Conservation (phyloP, 2,888 invertebrate genomes). For the Drosophila melanosoma region DNA sequence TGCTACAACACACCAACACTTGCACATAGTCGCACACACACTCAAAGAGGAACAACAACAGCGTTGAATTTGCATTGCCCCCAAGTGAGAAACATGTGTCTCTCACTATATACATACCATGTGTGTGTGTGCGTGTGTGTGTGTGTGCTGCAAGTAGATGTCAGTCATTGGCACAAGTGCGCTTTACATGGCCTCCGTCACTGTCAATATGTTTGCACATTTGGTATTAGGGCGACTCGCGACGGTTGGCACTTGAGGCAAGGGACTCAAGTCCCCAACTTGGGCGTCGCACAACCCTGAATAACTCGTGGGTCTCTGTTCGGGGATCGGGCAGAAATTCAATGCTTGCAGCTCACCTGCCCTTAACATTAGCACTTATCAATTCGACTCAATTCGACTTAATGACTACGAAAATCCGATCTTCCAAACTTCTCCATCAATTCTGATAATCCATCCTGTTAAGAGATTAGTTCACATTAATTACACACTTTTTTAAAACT, state of each 20-base stretch:
- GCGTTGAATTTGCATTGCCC: slow-evolving; percentile 70
- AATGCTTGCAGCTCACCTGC: background rate
- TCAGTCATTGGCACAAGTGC: slow-evolving; percentile 79
- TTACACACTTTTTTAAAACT: no score
- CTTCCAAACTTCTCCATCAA: background rate
- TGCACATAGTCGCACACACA: background rate
- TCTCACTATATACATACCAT: slow-evolving; percentile 9
- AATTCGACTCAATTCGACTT: background rate
- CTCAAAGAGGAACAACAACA: slow-evolving; percentile 8
- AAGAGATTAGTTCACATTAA: background rate
- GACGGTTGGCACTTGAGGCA: slow-evolving; percentile 11
- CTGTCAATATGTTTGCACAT: slow-evolving; percentile 52
- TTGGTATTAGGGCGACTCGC: slow-evolving; percentile 51
- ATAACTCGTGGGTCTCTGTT: background rate
- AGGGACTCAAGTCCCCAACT: background rate
- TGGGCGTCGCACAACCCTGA: background rate
- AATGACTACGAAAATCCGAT: background rate
- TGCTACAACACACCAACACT: slow-evolving; percentile 8
- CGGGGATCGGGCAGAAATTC: background rate
- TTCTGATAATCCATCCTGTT: background rate
- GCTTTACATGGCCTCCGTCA: slow-evolving; percentile 51
- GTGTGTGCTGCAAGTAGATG: slow-evolving; percentile 39
- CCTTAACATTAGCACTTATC: background rate
- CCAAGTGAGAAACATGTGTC: slow-evolving; percentile 41
- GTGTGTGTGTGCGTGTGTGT: slow-evolving; percentile 10